Conservation (phyloP, 2,113 vertebrate species). For the Nibea albiflora region DNA sequence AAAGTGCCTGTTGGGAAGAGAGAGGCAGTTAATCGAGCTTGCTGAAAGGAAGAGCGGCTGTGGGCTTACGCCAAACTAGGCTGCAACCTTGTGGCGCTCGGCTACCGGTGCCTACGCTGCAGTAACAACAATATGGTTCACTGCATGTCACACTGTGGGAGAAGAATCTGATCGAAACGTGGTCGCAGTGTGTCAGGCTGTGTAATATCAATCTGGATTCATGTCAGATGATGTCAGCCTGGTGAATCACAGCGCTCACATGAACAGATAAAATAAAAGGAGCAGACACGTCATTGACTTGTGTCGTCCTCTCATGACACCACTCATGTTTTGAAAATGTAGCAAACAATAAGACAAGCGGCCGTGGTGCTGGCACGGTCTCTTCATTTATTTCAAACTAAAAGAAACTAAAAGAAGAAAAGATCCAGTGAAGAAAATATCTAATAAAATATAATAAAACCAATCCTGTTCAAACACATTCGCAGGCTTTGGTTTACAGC, state of each 20-base stretch:
- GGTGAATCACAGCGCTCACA: background rate
- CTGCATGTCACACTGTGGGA: background rate
- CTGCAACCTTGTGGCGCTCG: background rate
- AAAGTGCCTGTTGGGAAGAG: conserved; percentile 89
- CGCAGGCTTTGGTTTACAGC: no score
- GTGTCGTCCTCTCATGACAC: background rate
- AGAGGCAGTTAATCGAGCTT: background rate
- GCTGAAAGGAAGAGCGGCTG: background rate
- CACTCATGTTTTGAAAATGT: background rate
- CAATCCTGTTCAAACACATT: no score
- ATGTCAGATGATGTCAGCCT: background rate
- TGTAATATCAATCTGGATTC: background rate
- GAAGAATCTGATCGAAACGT: background rate
- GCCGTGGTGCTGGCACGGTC: background rate
- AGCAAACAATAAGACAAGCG: background rate
- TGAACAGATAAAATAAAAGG: no score
- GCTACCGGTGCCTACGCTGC: background rate
- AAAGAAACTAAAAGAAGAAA: background rate
- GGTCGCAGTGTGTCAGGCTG: background rate
- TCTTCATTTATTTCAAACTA: background rate
- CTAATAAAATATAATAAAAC: no score
- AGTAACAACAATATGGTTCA: background rate
- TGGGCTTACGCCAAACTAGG: background rate
- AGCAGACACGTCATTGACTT: background rate
- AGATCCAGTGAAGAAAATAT: background rate